Evolutionary conservation across 2,888 invertebrate species (phyloP), one percentile per base, ranked within the genome.

Genomic region (Euplexia lucipara): DNA sequence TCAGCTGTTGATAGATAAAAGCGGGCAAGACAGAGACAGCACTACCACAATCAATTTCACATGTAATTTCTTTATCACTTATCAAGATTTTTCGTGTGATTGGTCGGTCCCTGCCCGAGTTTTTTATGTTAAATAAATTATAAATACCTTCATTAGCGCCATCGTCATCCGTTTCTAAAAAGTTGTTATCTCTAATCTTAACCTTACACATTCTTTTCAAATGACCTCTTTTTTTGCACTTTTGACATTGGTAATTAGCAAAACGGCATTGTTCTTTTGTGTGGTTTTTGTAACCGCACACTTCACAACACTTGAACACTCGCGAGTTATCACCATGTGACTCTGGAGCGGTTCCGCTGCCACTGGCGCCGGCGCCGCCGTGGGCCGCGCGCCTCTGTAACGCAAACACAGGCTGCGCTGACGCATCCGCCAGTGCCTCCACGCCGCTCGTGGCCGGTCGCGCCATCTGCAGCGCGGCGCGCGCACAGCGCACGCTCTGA

Each of bases 401-500:
- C 37, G 37, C 37, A 37, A 37, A 37, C 37, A 37, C 37, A 37
- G 37, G 37, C 37, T 37, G 37, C 37, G 37, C 37, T 37, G 37
- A 37, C n/a, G 37, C 37, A n/a, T 37, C n/a, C n/a, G n/a, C 37
- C n/a, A 37, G 37, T 7, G 37, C 37, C n/a, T 37, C 37, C 37
- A n/a, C 37, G n/a, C 37, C 37, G n/a, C 37, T 37, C n/a, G 37
- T 37, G 37, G 37, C 37, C n/a, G 37, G 37, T 37, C 37, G 37
- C 37, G 37, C 37, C 37, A 37, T 37, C 37, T 37, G 37, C 37
- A 37, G 37, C 37, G 37, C 37, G n/a, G 37, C 37, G 37, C 37
- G 37, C 45, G 35, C 69, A 69, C 35, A 66, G 65, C 26, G n/a
- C 37, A 37, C 37, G 37, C 37, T 37, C 37, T 37, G 37, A 37